These are phyloP conservation scores for Trichomycterus rosablanca DNA, from an alignment of 2,113 vertebrate genomes.

Conservation along the genomic window DNA sequence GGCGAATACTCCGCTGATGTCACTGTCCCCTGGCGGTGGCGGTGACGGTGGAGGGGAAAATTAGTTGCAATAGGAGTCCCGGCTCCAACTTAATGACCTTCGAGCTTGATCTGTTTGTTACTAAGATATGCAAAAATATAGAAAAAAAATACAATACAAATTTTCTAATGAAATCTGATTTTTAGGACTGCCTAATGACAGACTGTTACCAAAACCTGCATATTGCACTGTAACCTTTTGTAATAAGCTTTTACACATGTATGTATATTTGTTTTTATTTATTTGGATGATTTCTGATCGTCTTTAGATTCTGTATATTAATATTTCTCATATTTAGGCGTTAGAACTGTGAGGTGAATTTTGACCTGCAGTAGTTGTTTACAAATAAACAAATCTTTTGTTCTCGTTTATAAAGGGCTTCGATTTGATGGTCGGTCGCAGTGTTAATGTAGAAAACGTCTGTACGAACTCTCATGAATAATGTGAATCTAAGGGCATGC, in stretches of 20 bases:
- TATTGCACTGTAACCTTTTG: constrained; percentile 53
- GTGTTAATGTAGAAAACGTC: constrained; percentile 46
- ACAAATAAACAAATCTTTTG: constrained; percentile 43
- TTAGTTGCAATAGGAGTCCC: constrained; percentile 35
- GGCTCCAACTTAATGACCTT: constrained; percentile 16
- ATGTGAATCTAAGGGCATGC: constrained; percentile 49
- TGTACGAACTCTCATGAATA: constrained; percentile 39
- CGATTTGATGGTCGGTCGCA: constrained; percentile 44
- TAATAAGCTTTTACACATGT: constrained; percentile 37
- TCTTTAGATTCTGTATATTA: neutral
- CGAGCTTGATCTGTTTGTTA: too few relatives aligned
- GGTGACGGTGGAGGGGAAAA: constrained; percentile 52
- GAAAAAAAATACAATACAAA: neutral
- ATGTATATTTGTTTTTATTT: constrained; percentile 26
- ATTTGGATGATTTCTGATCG: neutral
- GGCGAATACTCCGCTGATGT: constrained; percentile 61
- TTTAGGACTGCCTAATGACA: constrained; percentile 13
- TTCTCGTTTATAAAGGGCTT: constrained; percentile 40
- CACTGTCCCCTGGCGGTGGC: constrained; percentile 61
- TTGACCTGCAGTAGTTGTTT: constrained; percentile 33
- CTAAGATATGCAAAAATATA: neutral
- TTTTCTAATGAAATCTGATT: constrained; percentile 22
- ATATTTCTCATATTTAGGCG: constrained; percentile 3
- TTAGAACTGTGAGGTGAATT: constrained; percentile 30
- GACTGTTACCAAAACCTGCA: constrained; percentile 42